Evolutionary conservation across 2,797 vertebrate genomes (phyloP).

Genomic region (Bradypodion pumilum): DNA sequence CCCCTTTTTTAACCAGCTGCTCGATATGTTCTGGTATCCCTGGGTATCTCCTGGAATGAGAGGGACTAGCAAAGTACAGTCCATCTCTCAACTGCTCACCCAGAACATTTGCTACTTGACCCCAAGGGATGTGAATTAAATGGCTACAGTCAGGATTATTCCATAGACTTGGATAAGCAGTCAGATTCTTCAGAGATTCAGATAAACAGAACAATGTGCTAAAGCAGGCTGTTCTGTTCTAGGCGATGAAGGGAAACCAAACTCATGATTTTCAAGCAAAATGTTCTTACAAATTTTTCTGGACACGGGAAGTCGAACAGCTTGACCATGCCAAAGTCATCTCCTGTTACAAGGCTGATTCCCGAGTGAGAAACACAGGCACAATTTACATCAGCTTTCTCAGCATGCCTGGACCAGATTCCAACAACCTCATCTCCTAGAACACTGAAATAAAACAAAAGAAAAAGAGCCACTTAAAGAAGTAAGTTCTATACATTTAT

Average conservation of each 20-base stretch:
- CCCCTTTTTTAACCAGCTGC: not conserved
- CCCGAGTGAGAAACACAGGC: conserved; percentile 98
- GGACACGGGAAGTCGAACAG: conserved; percentile 98
- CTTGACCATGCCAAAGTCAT: conserved; percentile 99
- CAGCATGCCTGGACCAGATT: conserved; percentile 96
- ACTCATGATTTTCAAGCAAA: conserved; percentile 7
- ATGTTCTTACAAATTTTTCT: conserved; percentile 95
- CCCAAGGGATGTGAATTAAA: not conserved
- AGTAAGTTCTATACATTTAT: no score
- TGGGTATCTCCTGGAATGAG: not conserved
- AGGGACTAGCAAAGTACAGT: no score
- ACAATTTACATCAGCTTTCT: conserved; percentile 95
- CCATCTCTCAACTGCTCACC: not conserved
- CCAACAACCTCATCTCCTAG: conserved; percentile 95
- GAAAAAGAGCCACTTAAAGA: not conserved
- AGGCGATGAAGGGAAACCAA: not conserved
- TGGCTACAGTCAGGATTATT: not conserved
- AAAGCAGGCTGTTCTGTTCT: not conserved
- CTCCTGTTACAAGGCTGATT: conserved; percentile 94
- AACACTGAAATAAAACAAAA: conserved; percentile 78
- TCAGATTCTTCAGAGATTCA: not conserved
- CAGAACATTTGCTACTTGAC: not conserved
- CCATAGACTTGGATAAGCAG: not conserved
- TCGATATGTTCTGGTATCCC: not conserved
- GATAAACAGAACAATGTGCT: not conserved